Evolutionary conservation across 1,140 invertebrate species (phyloP), one percentile per base, ranked within the genome.

Genomic region (Heliconius congener): DNA sequence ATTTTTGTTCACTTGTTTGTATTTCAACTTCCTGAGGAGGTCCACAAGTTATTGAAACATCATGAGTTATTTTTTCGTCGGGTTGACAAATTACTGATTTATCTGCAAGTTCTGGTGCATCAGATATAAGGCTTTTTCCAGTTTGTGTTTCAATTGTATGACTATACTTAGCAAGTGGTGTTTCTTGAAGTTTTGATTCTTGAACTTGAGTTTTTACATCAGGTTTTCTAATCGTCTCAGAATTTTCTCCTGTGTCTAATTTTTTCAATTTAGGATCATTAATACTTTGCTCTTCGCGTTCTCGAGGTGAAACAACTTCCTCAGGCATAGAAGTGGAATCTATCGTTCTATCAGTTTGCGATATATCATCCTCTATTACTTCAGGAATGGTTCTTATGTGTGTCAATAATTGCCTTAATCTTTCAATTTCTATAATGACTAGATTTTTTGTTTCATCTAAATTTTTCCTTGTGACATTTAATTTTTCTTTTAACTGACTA

Each of bases 261-360:
- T 78, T 73, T 39, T 80, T 66, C 23, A 30, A 18, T 78, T 18
- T 34, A 27, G 37, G 6, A 34, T 70, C 60, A 30, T 73, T 70
- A 19, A 76, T 55, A 60, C 11, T 66, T 27, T 30, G 8, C 50
- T 87, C 84, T 55, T 82, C 30, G 0, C 30, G 57, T 77, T 89
- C 87, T 79, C 85, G 87, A 34, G 93, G 91, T 42, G 88, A 80
- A 73, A 91, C 93, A 80, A 96, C 93, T 91, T 96, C 96, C 87
- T 96, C 95, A 23, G 95, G 95, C 95, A 96, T 96, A 81, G 95
- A 96, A 71, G 94, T 95, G 30, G 96, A 96, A 86, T 96, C 95
- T 73, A 96, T 93, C 23, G 96, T 96, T 80, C 95, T 95, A 84
- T 96, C 95, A n/a, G 94, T 95, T 84, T 91, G 95, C 85, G 90